Conservation (phyloP, 2,888 invertebrate genomes). For the Drosophila rubida region DNA sequence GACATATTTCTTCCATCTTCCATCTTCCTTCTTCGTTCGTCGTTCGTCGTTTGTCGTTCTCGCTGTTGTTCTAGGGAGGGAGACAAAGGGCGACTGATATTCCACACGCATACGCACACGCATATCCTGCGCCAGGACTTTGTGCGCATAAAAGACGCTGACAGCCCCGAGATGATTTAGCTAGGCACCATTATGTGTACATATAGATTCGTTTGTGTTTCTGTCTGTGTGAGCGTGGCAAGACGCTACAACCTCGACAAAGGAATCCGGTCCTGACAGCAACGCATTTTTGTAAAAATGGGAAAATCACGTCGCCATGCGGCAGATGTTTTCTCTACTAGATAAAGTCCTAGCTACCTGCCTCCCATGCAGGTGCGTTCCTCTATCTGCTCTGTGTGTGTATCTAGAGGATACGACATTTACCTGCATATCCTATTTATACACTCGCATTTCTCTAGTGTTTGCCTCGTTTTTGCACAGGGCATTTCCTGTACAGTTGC, state of each 20-base stretch:
- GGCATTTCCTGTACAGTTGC: conserved; percentile 68
- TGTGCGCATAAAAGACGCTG: conserved; percentile 51
- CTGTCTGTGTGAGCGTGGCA: conserved; percentile 43
- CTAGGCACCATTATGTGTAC: conserved; percentile 22
- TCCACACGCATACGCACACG: conserved; percentile 46
- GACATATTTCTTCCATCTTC: conserved; percentile 18
- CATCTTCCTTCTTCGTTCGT: not conserved
- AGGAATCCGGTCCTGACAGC: conserved; percentile 59
- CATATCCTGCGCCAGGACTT: conserved; percentile 47
- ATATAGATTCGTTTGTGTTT: conserved; percentile 2
- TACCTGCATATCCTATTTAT: conserved; percentile 74
- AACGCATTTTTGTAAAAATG: conserved; percentile 55
- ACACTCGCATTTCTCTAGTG: conserved; percentile 49
- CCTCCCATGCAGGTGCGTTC: conserved; percentile 60
- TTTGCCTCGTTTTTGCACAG: conserved; percentile 52
- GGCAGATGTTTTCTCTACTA: conserved; percentile 71
- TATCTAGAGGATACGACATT: conserved; percentile 30
- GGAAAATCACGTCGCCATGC: conserved; percentile 66
- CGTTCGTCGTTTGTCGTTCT: too few species aligned
- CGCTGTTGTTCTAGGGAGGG: too few species aligned
- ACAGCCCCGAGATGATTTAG: conserved; percentile 50
- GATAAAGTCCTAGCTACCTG: conserved; percentile 68
- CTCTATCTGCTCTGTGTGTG: conserved; percentile 27
- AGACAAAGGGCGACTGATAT: conserved; percentile 35
- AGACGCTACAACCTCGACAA: conserved; percentile 54